Evolutionary conservation across 2,797 vertebrate genomes (phyloP), one percentile per base, ranked within the genome.

Genomic region (Gymnodraco acuticeps): DNA sequence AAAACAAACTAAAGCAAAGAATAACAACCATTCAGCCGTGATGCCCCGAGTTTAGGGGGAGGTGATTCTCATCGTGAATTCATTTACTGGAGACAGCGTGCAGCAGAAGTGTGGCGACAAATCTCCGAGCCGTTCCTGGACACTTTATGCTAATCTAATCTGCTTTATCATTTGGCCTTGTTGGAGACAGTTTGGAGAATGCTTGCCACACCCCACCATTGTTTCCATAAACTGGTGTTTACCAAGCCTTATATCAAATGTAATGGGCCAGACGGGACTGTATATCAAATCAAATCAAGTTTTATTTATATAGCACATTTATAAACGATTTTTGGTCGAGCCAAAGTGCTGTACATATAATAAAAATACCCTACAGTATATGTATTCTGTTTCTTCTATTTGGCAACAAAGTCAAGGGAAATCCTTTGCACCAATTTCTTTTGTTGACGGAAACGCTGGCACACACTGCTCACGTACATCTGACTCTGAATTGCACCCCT

Each of bases 131-230:
- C 60, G 62, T 59, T 54, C 78, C 75, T 58, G 62, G 52, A 84
- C 70, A 69, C 75, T 75, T 70, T 73, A 68, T 77, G 77, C 20
- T n/a, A n/a, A n/a, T n/a, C 67, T 84, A 84, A 88, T 87, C 70
- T 63, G 48, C 67, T 81, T 53, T 33, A 73, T 80, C 71, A 79
- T 87, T 81, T 56, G 72, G 64, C 84, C 82, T 88, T 74, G 68
- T 70, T 74, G 75, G 69, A 81, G 73, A 78, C 87, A 75, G 72
- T 56, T 68, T 69, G 73, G 81, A 86, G 80, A 81, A 78, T 77
- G 68, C 53, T 69, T 70, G 60, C 5, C 50, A 0, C 71, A 62
- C 47, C 47, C 27, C 72, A 67, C 47, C 33, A 7, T 33, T 33
- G 33, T 33, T 33, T 33, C 33, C 33, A 33, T 33, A 5, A 33